These are phyloP conservation scores for Microctonus aethiopoides DNA, from an alignment of 2,888 invertebrate species.

Conservation along the genomic window DNA sequence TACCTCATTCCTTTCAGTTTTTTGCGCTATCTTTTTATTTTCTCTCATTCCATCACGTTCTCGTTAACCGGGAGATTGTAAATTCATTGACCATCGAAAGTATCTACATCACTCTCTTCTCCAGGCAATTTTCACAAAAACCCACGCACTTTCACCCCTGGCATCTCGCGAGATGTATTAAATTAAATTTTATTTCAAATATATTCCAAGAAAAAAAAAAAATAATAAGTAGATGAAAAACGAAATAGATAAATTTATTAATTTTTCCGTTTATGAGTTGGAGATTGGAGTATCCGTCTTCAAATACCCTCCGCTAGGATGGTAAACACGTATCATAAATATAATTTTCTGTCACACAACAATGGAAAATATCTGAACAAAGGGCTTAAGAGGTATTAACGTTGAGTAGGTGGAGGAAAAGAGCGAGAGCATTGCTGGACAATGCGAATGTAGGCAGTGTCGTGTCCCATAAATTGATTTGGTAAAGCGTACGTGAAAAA, in stretches of 20 bases:
- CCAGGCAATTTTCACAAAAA: background rate
- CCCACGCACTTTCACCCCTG: background rate
- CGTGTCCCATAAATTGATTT: slow-evolving; percentile 65
- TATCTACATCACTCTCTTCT: slow-evolving; percentile 45
- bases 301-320: background rate
- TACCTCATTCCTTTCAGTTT: slow-evolving; percentile 56
- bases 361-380: slow-evolving; percentile 59
- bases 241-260: background rate
- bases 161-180: background rate
- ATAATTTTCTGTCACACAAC: slow-evolving; percentile 63
- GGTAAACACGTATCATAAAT: slow-evolving; percentile 56
- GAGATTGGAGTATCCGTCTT: slow-evolving; percentile 8
- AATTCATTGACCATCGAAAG: slow-evolving; percentile 67
- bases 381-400: slow-evolving; percentile 53
- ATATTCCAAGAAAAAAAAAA: background rate
- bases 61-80: slow-evolving; percentile 65
- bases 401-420: background rate
- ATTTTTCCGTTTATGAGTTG: background rate
- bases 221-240: background rate
- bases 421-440: slow-evolving; percentile 49
- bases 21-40: slow-evolving; percentile 54
- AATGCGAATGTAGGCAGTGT: slow-evolving; percentile 58
- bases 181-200: background rate
- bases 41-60: slow-evolving; percentile 65
- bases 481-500: slow-evolving; percentile 53